phyloP scores from a whole-genome alignment of 64 coral and sea anemone genomes.

The Anthopleura sola region DNA sequence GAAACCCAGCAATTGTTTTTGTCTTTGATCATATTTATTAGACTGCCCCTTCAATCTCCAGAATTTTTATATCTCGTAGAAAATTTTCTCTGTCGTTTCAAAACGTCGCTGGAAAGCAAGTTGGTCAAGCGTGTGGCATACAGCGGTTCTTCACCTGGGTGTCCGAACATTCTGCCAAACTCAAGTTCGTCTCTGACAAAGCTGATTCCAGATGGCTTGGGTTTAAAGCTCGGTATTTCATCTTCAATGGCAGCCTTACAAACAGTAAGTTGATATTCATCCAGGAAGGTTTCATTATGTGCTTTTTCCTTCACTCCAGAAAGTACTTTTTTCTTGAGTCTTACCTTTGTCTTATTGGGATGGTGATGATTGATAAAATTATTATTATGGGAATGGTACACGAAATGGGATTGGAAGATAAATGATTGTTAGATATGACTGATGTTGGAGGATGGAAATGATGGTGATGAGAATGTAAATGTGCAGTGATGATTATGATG shows the following conservation, averaged over 20 bases:
- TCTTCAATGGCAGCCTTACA: not conserved
- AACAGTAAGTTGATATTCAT: not conserved
- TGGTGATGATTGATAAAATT: too few species aligned
- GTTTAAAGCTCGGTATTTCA: conserved; percentile 5
- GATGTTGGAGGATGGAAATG: not conserved
- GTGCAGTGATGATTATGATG: too few species aligned
- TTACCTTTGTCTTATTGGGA: too few species aligned
- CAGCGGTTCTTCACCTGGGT: not conserved
- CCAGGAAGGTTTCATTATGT: too few species aligned
- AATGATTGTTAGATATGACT: not conserved
- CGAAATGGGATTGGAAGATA: too few species aligned
- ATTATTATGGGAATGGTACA: too few species aligned
- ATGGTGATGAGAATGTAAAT: too few species aligned
- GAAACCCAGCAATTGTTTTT: too few species aligned
- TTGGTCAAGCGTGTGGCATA: not conserved
- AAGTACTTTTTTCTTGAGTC: too few species aligned
- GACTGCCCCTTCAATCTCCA: not conserved
- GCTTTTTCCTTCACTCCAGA: too few species aligned
- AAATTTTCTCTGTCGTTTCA: not conserved
- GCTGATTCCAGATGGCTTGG: not conserved
- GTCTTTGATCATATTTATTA: not conserved
- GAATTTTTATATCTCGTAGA: not conserved
- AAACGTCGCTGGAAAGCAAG: not conserved
- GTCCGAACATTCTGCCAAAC: not conserved
- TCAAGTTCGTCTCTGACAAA: not conserved